Conservation (phyloP, 2,888 invertebrate species). For the Abscondita cerata region DNA sequence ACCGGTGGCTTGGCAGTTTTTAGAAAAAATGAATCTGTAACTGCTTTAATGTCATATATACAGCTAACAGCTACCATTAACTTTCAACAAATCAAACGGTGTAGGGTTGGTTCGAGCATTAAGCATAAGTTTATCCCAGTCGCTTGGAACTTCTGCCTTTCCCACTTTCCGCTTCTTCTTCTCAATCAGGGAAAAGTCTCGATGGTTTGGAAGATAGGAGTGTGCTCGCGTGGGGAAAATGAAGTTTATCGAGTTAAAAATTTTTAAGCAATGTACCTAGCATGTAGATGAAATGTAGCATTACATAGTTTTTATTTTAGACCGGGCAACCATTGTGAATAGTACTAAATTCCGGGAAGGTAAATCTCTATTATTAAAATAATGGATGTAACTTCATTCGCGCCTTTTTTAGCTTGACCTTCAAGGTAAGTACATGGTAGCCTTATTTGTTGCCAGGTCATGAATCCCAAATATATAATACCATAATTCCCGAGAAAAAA, state of each 20-base stretch:
- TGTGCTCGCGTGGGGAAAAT: not conserved
- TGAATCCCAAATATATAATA: not conserved
- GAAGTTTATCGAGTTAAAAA: not conserved
- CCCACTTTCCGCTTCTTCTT: not conserved
- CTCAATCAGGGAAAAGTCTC: not conserved
- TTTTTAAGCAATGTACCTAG: not conserved
- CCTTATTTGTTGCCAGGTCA: not conserved
- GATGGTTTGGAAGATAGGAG: not conserved
- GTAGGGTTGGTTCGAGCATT: not conserved
- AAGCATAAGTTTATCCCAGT: not conserved
- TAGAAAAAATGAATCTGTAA: too few relatives aligned
- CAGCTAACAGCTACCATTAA: too few relatives aligned
- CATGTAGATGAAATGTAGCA: not conserved
- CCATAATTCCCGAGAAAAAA: not conserved
- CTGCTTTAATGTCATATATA: too few relatives aligned
- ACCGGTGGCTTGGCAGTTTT: too few relatives aligned
- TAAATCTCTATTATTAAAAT: not conserved
- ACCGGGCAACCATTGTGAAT: not conserved
- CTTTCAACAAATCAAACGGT: not conserved
- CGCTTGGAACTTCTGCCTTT: not conserved
- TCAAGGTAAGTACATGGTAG: not conserved
- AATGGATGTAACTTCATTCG: too few relatives aligned
- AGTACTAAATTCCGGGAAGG: not conserved
- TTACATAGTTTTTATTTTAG: not conserved
- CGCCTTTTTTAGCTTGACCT: not conserved